Percentiles rank a stretch among this genome's conserved stretches.
phyloP scores from a whole-genome alignment of 1,140 invertebrate species.

The Bombus affinis region DNA sequence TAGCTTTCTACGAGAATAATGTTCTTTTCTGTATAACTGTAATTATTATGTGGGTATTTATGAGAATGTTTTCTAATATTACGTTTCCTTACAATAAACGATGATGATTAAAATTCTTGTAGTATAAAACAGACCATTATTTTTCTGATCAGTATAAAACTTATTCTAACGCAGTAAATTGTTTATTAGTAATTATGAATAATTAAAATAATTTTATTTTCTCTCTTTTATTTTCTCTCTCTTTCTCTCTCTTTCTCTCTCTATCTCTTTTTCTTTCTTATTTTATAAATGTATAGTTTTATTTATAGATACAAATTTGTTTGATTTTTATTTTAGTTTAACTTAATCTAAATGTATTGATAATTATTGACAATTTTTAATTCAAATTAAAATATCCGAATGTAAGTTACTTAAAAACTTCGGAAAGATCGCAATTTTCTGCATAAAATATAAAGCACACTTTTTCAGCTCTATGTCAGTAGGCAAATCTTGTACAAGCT shows the following conservation, averaged over 20 bases:
- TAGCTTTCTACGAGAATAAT: background rate
- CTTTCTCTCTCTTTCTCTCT: no score
- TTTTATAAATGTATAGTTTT: background rate
- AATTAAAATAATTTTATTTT: background rate
- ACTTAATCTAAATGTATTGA: no score
- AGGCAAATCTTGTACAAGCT: constrained; percentile 9
- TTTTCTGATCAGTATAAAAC: no score
- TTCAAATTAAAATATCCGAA: background rate
- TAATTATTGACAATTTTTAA: no score
- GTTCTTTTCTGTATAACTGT: background rate
- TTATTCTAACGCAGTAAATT: no score
- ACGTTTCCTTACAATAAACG: background rate
- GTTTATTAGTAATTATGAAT: background rate
- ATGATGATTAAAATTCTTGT: background rate
- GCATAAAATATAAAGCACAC: background rate
- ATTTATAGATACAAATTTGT: background rate
- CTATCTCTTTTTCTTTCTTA: background rate
- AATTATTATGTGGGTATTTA: background rate
- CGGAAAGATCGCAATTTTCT: background rate
- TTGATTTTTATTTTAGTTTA: background rate
- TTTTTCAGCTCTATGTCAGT: constrained; percentile 1
- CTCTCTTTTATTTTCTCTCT: no score
- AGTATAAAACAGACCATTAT: no score
- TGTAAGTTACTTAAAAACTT: background rate
- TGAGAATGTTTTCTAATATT: background rate